phyloP scores from a whole-genome alignment of 2,113 vertebrate species.

The Haemorhous mexicanus region DNA sequence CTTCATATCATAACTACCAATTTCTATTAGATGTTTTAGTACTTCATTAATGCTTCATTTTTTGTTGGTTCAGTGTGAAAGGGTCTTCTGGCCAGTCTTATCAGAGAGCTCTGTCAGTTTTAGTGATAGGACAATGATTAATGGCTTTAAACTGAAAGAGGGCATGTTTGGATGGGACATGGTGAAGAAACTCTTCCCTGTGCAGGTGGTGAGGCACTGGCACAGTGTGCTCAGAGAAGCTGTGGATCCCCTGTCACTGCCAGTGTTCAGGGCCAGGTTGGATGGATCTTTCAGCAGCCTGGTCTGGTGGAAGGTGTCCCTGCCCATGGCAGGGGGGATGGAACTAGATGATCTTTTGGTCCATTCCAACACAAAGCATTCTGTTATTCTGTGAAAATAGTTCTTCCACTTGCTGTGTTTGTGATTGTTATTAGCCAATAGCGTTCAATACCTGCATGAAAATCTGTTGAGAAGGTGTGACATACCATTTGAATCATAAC shows the following conservation, averaged over 20 bases:
- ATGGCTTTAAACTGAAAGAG: neutral
- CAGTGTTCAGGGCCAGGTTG: neutral
- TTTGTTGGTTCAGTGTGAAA: neutral
- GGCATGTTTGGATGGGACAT: neutral
- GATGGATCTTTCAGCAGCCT: neutral
- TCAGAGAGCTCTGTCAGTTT: neutral
- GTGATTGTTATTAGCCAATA: neutral
- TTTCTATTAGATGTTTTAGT: neutral
- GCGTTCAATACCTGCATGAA: neutral
- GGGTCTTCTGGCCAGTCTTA: neutral
- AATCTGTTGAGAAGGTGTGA: neutral
- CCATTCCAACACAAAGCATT: neutral
- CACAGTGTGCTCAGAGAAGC: neutral
- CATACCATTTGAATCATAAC: neutral
- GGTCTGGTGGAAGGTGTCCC: neutral
- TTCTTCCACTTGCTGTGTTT: neutral
- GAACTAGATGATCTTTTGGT: neutral
- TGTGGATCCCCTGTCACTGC: neutral
- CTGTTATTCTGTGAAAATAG: neutral
- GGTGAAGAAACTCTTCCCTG: neutral
- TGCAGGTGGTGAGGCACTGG: neutral
- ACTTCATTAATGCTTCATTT: neutral
- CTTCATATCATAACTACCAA: neutral
- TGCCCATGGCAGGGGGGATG: rapidly evolving
- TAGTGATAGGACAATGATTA: neutral